Evolutionary conservation across 2,888 invertebrate genomes (phyloP).

Genomic region (Desoria tigrina): DNA sequence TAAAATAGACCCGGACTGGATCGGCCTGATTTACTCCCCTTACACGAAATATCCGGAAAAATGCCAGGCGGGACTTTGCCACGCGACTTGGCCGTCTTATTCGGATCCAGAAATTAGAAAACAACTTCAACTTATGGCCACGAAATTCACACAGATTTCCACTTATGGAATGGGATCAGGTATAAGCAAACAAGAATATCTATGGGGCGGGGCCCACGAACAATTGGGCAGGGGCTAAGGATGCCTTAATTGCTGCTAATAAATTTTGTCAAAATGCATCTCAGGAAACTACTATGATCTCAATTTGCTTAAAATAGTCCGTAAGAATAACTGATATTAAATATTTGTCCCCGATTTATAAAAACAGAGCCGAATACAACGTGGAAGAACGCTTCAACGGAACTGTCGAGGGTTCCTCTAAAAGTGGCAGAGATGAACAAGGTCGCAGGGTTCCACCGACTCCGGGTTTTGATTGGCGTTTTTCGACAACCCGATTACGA

Average conservation of each 20-base stretch:
- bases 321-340: too few relatives aligned
- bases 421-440: conserved; percentile 10
- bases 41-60: background rate
- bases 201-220: too few relatives aligned
- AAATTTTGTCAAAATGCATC: too few relatives aligned
- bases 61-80: background rate
- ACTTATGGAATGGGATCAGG: background rate
- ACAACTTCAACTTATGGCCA: background rate
- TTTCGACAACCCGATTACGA: background rate
- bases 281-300: too few relatives aligned
- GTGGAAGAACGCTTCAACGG: background rate
- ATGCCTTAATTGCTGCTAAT: too few relatives aligned
- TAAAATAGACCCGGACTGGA: background rate
- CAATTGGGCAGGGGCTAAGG: too few relatives aligned
- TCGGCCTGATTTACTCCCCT: background rate
- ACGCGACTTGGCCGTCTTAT: background rate
- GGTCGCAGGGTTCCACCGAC: background rate
- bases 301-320: too few relatives aligned
- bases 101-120: background rate
- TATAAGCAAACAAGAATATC: too few relatives aligned
- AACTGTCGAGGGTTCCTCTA: background rate
- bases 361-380: background rate
- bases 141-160: background rate
- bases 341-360: too few relatives aligned
- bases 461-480: background rate